Base-by-base conservation (phyloP, 2,797 vertebrate species). In the Hyperoplus lanceolatus region DNA sequence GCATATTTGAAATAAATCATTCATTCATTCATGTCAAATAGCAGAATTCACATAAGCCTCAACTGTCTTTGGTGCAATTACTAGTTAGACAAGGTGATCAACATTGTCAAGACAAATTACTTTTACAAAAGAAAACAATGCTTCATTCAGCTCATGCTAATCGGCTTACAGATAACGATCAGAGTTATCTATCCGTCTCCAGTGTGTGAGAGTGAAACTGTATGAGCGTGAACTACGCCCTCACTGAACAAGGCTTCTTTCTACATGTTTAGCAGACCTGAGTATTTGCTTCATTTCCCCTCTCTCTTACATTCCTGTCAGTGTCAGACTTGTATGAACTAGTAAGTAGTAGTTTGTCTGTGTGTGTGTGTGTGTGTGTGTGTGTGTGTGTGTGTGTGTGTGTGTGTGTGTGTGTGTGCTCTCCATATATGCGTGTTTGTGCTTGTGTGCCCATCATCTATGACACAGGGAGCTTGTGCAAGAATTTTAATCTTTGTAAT, bases 261-360 rank as follows among this genome's bases (percentile, higher is more conserved):
- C 1, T 15, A 10, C 50, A 49, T 41, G 21, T 36, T 46, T 21
- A 48, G 1, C 13, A 41, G 15, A 9, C 4, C 1, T 21, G 39
- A 0, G 8, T 16, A 5, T 46, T 70, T n/a, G 14, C 29, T 5
- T 53, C 12, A 16, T 6, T 18, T 50, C 58, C 49, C 8, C 56
- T 5, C 38, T 10, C 15, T 60, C 68, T 9, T 9, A 10, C 72
- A 88, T 91, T 91, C 80, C 81, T 65, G 43, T 75, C 39, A 54
- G 41, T 46, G 56, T 45, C 45, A 43, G 78, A 73, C 89, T 16
- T 90, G 87, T 90, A 60, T 18, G 8, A 76, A 83, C 87, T 14
- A 1, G 82, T 38, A 54, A 16, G 2, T 5, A 29, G 11, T 29
- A 12, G 9, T 9, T 54, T 74, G 83, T 41, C 12, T 38, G 10